Conservation (phyloP, 2,113 vertebrate species). For the Cottus gobio region DNA sequence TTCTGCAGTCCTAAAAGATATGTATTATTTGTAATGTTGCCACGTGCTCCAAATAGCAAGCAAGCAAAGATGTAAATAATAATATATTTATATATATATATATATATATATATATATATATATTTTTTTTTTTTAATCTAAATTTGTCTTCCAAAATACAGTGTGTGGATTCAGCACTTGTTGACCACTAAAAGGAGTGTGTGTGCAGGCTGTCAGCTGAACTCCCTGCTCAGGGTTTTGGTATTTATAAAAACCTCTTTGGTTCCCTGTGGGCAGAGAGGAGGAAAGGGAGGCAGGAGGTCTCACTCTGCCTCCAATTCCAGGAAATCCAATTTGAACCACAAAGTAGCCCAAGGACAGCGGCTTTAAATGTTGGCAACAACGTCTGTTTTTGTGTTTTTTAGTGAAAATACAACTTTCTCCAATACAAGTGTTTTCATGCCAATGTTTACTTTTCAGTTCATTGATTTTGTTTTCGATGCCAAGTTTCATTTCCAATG, state of each 20-base stretch:
- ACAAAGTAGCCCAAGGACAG: background rate
- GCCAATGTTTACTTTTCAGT: background rate
- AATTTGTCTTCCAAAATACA: background rate
- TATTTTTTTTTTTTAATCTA: background rate
- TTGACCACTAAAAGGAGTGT: background rate
- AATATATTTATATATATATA: background rate
- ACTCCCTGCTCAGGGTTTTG: constrained; percentile 4
- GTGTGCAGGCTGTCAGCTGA: constrained; percentile 9
- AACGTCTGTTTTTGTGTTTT: background rate
- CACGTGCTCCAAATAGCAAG: background rate
- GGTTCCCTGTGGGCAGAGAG: constrained; percentile 16
- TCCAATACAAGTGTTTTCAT: background rate
- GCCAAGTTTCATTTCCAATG: background rate
- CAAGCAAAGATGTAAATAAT: background rate
- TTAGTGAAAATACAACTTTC: background rate
- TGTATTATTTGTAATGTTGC: background rate
- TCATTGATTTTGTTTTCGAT: background rate
- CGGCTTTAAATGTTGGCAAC: background rate
- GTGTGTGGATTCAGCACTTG: background rate
- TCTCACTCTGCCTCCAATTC: constrained; percentile 37
- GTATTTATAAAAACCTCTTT: constrained; percentile 32
- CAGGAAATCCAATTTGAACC: background rate
- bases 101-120: background rate
- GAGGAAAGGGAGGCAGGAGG: rapidly evolving
- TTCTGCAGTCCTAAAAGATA: background rate